A percentile compares a stretch with the other conserved stretches of the same genome.
These are phyloP conservation scores for Kryphioiulus occultus DNA, from an alignment of 2,888 invertebrate genomes.

Conservation along the genomic window DNA sequence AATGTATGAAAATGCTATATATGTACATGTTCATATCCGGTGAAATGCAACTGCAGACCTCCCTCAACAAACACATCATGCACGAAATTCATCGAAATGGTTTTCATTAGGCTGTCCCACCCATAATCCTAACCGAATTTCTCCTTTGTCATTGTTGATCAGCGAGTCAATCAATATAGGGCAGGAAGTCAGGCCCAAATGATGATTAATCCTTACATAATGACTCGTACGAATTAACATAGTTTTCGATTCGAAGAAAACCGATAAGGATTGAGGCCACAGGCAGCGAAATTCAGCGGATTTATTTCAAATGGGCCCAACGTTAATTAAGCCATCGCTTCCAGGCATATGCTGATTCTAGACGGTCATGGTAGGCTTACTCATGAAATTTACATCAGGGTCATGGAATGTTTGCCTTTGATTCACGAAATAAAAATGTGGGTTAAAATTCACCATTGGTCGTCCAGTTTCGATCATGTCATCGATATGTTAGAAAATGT, in stretches of 20 bases:
- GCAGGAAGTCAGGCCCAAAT: constrained; percentile 25
- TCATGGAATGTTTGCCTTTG: too few species aligned
- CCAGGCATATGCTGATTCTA: background rate
- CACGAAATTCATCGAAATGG: background rate
- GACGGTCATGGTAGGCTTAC: too few species aligned
- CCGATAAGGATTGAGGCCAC: constrained; percentile 1
- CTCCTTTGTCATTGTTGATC: constrained; percentile 7
- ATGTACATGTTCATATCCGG: too few species aligned
- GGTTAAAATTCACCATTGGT: too few species aligned
- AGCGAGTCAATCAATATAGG: constrained; percentile 22
- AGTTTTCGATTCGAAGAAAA: background rate
- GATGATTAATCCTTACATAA: constrained; percentile 35
- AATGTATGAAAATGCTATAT: background rate
- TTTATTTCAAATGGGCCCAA: background rate
- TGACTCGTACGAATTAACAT: constrained; percentile 1
- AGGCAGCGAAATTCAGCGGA: background rate
- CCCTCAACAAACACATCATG: constrained; percentile 4
- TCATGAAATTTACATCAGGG: too few species aligned
- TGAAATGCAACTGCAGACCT: background rate
- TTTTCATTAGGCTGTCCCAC: background rate
- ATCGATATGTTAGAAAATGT: too few species aligned
- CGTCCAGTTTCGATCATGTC: too few species aligned
- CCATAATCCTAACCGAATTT: background rate
- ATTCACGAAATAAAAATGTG: too few species aligned
- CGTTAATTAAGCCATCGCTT: background rate